Percentiles rank a stretch among this genome's conserved stretches.
Conservation (phyloP, 2,797 vertebrate genomes). For the Girardinus metallicus region DNA sequence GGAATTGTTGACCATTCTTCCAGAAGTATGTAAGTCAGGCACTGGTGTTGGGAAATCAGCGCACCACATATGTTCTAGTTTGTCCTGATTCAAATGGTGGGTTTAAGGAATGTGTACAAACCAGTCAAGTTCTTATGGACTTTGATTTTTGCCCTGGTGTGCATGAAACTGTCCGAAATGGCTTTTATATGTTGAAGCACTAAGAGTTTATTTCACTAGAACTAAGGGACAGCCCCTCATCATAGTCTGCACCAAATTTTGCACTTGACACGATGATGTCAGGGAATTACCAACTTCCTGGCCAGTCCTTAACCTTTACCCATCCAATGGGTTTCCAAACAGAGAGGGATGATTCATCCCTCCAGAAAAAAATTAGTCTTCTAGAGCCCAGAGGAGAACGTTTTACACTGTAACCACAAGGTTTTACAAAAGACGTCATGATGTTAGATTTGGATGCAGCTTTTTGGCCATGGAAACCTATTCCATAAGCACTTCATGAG, state of each 20-base stretch:
- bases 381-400: neutral
- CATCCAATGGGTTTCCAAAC: neutral
- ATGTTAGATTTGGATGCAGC: neutral
- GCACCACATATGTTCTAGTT: neutral
- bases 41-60: neutral
- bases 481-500: neutral
- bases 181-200: neutral
- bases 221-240: neutral
- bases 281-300: neutral
- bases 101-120: neutral
- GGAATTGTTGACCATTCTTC: neutral
- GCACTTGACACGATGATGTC: neutral
- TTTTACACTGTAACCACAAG: neutral
- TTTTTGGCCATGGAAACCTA: neutral
- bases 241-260: neutral
- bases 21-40: neutral
- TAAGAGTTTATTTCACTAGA: neutral
- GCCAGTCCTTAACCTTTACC: neutral
- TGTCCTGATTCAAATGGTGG: neutral
- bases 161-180: neutral
- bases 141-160: neutral
- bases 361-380: neutral
- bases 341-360: neutral
- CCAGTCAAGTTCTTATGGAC: neutral
- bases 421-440: neutral